Evolutionary conservation across 2,888 invertebrate genomes (phyloP).

Genomic region (Mythimna albipuncta): DNA sequence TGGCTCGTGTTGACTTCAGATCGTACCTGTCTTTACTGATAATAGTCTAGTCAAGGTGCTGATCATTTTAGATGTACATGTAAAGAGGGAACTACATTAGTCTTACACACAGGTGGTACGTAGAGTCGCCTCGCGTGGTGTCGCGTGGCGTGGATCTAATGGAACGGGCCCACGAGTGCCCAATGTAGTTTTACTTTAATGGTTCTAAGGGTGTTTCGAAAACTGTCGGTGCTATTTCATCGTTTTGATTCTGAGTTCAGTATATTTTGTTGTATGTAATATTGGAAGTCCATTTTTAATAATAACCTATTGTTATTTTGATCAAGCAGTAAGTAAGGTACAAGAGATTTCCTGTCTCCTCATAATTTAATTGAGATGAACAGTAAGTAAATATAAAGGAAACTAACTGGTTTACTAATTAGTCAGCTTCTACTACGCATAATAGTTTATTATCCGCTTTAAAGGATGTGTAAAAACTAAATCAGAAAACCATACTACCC

Average conservation of each 20-base stretch:
- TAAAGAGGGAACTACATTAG: background rate
- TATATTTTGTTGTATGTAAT: background rate
- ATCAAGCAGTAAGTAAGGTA: background rate
- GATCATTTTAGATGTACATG: conserved; percentile 19
- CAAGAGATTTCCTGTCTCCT: background rate
- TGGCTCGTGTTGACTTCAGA: conserved; percentile 57
- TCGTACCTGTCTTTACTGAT: conserved; percentile 52
- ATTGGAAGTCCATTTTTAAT: background rate
- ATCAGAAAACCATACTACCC: conserved; percentile 42
- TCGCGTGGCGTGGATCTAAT: too few relatives aligned
- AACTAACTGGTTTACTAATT: too few relatives aligned
- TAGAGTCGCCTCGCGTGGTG: too few relatives aligned
- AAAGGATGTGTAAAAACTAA: conserved; percentile 26
- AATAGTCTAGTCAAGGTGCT: conserved; percentile 49
- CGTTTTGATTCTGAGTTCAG: background rate
- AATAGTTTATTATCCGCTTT: background rate
- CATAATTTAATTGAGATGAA: too few relatives aligned
- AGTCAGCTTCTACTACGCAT: too few relatives aligned
- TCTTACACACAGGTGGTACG: too few relatives aligned
- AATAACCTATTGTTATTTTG: background rate
- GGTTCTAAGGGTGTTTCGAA: conserved; percentile 2
- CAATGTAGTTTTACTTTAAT: background rate
- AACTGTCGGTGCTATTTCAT: background rate
- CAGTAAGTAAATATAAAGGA: too few relatives aligned
- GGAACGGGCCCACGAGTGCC: too few relatives aligned